phyloP scores from a whole-genome alignment of 1,140 invertebrate genomes.

The Teleopsis dalmanni region DNA sequence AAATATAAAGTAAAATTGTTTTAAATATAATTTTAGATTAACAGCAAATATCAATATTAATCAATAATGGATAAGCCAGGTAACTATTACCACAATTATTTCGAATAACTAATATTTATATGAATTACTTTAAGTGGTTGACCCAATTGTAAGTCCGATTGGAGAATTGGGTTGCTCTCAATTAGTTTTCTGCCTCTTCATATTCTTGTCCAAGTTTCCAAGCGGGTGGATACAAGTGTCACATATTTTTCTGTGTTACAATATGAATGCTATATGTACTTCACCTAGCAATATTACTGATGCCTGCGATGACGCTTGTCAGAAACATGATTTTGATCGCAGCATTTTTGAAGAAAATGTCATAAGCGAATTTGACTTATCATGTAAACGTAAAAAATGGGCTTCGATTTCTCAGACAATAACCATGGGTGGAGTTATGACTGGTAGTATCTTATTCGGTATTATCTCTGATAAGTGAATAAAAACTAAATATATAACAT shows the following conservation, averaged over 20 bases:
- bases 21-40: no score
- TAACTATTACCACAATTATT: no score
- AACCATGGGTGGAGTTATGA: constrained; percentile 67
- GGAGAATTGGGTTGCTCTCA: constrained; percentile 66
- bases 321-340: constrained; percentile 51
- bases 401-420: constrained; percentile 64
- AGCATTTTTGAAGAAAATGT: constrained; percentile 62
- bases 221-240: constrained; percentile 61
- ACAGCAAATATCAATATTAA: no score
- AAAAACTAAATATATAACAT: background rate
- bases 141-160: constrained; percentile 31
- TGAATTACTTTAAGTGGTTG: no score
- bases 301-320: constrained; percentile 48
- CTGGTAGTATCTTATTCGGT: constrained; percentile 66
- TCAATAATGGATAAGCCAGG: no score
- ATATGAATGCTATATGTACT: constrained; percentile 46
- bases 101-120: no score
- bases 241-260: constrained; percentile 58
- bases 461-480: constrained; percentile 62
- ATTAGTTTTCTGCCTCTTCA: constrained; percentile 53
- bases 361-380: constrained; percentile 64
- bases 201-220: constrained; percentile 62
- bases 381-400: constrained; percentile 56
- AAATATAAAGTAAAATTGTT: no score
- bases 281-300: constrained; percentile 35